A percentile compares a stretch with the other conserved stretches of the same genome.
phyloP scores from a whole-genome alignment of 2,797 vertebrate species.

The Neoniphon sammara region DNA sequence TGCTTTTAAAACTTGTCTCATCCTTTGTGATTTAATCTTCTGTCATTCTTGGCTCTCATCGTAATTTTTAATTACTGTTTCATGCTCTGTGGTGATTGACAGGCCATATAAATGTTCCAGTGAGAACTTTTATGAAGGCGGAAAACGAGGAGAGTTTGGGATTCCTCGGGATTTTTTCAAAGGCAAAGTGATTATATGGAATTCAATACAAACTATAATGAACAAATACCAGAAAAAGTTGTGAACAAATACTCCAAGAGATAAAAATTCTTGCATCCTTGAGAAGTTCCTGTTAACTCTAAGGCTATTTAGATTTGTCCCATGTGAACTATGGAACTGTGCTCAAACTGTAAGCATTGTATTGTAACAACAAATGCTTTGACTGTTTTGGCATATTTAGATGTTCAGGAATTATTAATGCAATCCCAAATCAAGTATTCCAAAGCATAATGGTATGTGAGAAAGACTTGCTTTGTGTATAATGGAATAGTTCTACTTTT shows the following conservation, averaged over 20 bases:
- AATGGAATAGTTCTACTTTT: not conserved
- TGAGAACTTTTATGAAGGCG: slow-evolving; percentile 7
- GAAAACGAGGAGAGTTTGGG: not conserved
- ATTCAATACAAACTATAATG: slow-evolving; percentile 1
- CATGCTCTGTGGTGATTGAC: slow-evolving; percentile 26
- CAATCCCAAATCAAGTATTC: not conserved
- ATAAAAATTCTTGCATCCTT: not conserved
- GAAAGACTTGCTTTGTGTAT: not conserved
- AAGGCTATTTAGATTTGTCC: slow-evolving; percentile 1
- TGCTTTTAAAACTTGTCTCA: slow-evolving; percentile 8
- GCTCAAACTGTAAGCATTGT: slow-evolving; percentile 8
- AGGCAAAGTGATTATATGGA: not conserved
- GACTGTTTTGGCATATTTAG: not conserved
- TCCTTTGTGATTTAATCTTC: slow-evolving; percentile 10
- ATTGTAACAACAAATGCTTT: slow-evolving; percentile 1
- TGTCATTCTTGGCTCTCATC: slow-evolving; percentile 25
- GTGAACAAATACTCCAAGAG: not conserved
- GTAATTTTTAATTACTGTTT: slow-evolving; percentile 51
- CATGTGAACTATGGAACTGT: not conserved
- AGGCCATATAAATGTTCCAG: slow-evolving; percentile 10
- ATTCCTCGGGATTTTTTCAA: not conserved
- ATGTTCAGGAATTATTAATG: slow-evolving; percentile 14
- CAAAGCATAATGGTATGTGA: not conserved
- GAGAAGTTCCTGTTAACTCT: slow-evolving; percentile 2
- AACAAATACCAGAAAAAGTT: not conserved